Conservation (phyloP, 1,140 invertebrate species). For the Penaeus indicus region DNA sequence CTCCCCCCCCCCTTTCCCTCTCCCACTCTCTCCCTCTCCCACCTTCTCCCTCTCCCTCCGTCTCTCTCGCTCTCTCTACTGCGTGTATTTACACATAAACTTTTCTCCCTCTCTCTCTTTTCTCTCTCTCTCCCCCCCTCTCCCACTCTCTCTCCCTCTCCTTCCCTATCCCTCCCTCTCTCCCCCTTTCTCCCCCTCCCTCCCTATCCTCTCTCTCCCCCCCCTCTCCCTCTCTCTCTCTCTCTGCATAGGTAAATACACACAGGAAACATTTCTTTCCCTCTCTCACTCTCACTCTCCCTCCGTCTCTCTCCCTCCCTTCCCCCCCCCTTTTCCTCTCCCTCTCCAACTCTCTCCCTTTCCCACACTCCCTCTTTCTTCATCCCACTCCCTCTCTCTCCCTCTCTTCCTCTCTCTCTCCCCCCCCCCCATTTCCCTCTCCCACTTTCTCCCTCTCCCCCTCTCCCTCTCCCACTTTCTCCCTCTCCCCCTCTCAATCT, state of each 20-base stretch:
- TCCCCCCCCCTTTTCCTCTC: slow-evolving; percentile 1
- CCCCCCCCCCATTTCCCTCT: slow-evolving; percentile 1
- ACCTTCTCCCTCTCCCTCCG: too few relatives aligned
- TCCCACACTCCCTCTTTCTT: background rate
- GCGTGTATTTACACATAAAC: background rate
- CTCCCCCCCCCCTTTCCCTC: background rate
- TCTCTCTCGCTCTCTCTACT: background rate
- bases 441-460: slow-evolving; percentile 9
- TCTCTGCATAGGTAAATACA: too few relatives aligned
- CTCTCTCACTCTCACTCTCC: slow-evolving; percentile 1
- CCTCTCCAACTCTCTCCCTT: too few relatives aligned
- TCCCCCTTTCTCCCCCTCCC: background rate
- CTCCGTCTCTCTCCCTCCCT: background rate
- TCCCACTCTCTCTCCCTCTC: slow-evolving; percentile 2
- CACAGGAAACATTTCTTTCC: too few relatives aligned
- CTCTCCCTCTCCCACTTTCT: slow-evolving; percentile 3
- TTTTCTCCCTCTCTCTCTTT: slow-evolving; percentile 2
- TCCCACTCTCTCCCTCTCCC: background rate
- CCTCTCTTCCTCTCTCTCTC: too few relatives aligned
- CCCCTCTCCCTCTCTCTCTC: background rate
- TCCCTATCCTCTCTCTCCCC: slow-evolving; percentile 1
- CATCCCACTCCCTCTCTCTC: background rate
- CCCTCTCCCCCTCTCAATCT: too few relatives aligned
- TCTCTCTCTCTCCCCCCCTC: background rate
- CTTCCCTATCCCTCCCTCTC: slow-evolving; percentile 8